Evolutionary conservation across 30 jellyfish, hydroid and myxozoan genomes (phyloP).

Genomic region (Pseudorhiza aurosa): DNA sequence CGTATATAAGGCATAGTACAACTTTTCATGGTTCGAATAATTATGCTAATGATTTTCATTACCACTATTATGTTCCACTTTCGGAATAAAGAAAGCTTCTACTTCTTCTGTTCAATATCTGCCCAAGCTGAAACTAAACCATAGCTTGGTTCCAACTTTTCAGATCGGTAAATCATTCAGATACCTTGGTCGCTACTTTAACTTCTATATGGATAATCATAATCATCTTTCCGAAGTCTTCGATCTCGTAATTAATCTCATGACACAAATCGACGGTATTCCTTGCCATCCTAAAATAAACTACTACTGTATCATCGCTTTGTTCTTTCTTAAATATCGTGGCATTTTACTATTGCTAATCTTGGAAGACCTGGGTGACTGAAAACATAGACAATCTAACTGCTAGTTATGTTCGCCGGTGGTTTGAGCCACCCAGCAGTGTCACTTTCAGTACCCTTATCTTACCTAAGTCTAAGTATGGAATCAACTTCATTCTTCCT

Average conservation of each 20-base stretch:
- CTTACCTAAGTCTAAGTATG: background rate
- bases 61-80: conserved; percentile 16
- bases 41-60: no score
- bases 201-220: background rate
- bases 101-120: conserved; percentile 6
- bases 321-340: conserved; percentile 17
- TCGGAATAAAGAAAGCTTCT: conserved; percentile 10
- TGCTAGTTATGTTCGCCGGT: background rate
- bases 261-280: background rate
- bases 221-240: background rate
- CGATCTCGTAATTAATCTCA: background rate
- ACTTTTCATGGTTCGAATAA: no score
- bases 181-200: conserved; percentile 7
- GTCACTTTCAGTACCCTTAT: conserved; percentile 8
- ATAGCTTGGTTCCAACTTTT: background rate
- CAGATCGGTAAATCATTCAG: background rate
- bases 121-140: background rate
- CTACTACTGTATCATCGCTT: background rate
- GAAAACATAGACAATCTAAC: conserved; percentile 7
- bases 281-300: conserved; percentile 29
- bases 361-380: conserved; percentile 30
- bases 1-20: no score
- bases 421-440: conserved; percentile 20
- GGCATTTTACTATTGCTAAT: conserved; percentile 36
- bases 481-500: background rate